Evolutionary conservation across 2,888 invertebrate genomes (phyloP).

Genomic region (Phoronis australis): DNA sequence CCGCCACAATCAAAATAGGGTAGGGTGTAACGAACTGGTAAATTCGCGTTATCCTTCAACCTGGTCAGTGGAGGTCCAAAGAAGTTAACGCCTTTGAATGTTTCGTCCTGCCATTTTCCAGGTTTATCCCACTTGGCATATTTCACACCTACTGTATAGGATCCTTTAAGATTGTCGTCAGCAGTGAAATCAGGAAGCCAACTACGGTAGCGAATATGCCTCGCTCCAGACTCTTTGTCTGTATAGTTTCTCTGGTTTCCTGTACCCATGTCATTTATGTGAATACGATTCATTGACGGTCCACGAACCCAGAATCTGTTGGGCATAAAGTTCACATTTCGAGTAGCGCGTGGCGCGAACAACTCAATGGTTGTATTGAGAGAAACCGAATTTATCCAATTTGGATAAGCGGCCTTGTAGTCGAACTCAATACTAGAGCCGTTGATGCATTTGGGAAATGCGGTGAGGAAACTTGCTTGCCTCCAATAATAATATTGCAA

Average conservation of each 20-base stretch:
- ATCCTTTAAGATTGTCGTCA: slow-evolving; percentile 58
- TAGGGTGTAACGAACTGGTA: slow-evolving; percentile 88
- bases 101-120: slow-evolving; percentile 35
- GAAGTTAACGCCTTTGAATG: slow-evolving; percentile 35
- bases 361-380: slow-evolving; percentile 92
- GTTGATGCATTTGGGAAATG: slow-evolving; percentile 76
- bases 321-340: slow-evolving; percentile 59
- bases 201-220: slow-evolving; percentile 86
- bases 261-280: slow-evolving; percentile 57
- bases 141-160: slow-evolving; percentile 43
- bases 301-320: slow-evolving; percentile 91
- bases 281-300: slow-evolving; percentile 87
- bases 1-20: slow-evolving; percentile 96
- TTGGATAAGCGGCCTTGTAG: slow-evolving; percentile 87
- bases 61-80: slow-evolving; percentile 52
- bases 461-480: slow-evolving; percentile 87
- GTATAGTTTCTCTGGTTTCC: slow-evolving; percentile 83
- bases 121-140: slow-evolving; percentile 46
- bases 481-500: slow-evolving; percentile 97
- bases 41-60: slow-evolving; percentile 49
- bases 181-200: slow-evolving; percentile 93
- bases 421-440: slow-evolving; percentile 88
- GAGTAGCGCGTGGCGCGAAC: slow-evolving; percentile 87
- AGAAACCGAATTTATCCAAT: slow-evolving; percentile 82
- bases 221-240: slow-evolving; percentile 80